phyloP scores from a whole-genome alignment of 2,797 vertebrate genomes.

The Anguilla pacifica region DNA sequence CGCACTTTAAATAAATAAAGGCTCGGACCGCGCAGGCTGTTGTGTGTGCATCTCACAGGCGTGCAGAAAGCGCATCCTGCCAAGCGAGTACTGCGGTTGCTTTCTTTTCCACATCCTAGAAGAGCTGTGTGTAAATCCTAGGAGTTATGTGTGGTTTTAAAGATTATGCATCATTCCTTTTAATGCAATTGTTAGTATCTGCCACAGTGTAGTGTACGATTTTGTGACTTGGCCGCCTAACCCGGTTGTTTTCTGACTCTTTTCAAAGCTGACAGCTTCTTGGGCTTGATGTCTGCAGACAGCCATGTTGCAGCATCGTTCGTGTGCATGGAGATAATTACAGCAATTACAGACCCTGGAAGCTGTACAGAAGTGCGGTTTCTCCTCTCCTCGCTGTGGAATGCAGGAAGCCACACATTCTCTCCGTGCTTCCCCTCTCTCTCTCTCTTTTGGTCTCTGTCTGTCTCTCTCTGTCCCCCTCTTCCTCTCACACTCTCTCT shows the following conservation, averaged over 20 bases:
- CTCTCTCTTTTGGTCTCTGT: background rate
- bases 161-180: background rate
- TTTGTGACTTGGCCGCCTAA: background rate
- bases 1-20: background rate
- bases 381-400: background rate
- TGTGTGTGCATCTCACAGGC: background rate
- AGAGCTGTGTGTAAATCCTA: background rate
- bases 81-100: background rate
- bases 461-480: background rate
- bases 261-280: background rate
- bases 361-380: background rate
- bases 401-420: background rate
- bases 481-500: background rate
- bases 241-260: background rate
- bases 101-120: background rate
- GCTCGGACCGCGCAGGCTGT: too few relatives aligned
- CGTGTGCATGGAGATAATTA: background rate
- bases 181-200: background rate
- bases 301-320: background rate
- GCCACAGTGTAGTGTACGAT: background rate
- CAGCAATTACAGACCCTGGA: background rate
- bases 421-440: background rate
- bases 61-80: background rate
- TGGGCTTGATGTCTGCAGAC: background rate
- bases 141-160: background rate